Evolutionary conservation across 2,113 vertebrate species (phyloP).

Genomic region (Carassius gibelio): DNA sequence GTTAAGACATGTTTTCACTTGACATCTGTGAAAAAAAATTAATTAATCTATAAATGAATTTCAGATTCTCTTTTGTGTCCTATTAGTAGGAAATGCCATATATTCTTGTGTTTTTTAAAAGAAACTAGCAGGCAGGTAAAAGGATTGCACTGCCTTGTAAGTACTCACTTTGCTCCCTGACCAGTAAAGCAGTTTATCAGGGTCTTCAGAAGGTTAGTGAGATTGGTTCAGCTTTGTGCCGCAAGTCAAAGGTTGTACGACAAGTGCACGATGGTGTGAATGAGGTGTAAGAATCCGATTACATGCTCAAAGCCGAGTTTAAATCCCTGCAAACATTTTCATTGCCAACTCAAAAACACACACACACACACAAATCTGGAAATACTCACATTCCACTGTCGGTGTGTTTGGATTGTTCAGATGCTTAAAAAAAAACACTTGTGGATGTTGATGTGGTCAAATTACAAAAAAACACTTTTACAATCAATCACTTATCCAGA

Average conservation of each 20-base stretch:
- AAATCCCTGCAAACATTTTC: slow-evolving; percentile 33
- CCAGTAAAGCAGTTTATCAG: slow-evolving; percentile 38
- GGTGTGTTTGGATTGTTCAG: slow-evolving; percentile 19
- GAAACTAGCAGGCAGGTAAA: background rate
- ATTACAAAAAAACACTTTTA: slow-evolving; percentile 39
- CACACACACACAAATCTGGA: slow-evolving; percentile 54
- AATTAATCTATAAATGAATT: background rate
- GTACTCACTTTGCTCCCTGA: slow-evolving; percentile 9
- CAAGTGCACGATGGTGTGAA: slow-evolving; percentile 35
- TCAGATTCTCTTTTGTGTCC: background rate
- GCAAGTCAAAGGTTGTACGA: slow-evolving; percentile 35
- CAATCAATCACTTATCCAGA: slow-evolving; percentile 7
- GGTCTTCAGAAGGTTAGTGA: slow-evolving; percentile 27
- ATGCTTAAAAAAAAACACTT: slow-evolving; percentile 23
- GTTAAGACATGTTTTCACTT: background rate
- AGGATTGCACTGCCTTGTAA: background rate
- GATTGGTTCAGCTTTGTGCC: slow-evolving; percentile 37
- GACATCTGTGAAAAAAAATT: background rate
- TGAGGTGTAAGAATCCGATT: slow-evolving; percentile 63
- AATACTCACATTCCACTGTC: slow-evolving; percentile 58
- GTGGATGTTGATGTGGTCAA: slow-evolving; percentile 47
- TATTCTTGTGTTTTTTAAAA: background rate
- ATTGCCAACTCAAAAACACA: slow-evolving; percentile 1
- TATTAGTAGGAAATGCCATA: background rate
- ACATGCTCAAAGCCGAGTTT: slow-evolving; percentile 59